Evolutionary conservation across 1,140 invertebrate species (phyloP), one percentile per base, ranked within the genome.

Genomic region (Halictus rubicundus): DNA sequence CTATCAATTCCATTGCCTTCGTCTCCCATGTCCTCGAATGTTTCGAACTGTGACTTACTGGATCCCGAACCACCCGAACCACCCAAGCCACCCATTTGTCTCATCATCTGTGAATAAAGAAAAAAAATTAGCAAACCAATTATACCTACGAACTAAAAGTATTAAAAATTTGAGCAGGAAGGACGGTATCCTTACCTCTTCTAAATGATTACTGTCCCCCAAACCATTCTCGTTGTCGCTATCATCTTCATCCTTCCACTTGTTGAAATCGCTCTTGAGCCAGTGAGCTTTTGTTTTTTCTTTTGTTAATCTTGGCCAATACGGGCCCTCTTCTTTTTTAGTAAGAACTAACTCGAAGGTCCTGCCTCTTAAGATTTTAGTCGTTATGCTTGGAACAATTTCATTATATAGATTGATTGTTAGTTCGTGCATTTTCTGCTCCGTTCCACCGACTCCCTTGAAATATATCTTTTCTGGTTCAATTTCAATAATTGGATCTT

Each of bases 241-340:
- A 75, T 97, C 97, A 89, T 97, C 97, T 93, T 99, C 98, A 94
- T 99, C 98, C 91, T 96, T 96, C 98, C 98, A 99, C 93, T 98
- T 98, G 87, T 97, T 96, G 91, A 99, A 99, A 91, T 99, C 98
- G 83, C 98, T 97, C 93, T 98, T 99, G 71, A 99, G 94, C 98
- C 98, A 99, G 91, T 99, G 98, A 85, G 96, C 95, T 93, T 98
- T 99, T 90, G 96, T 96, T 85, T 96, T 96, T 84, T 97, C 97
- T 92, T 97, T 97, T 39, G 97, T 96, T 68, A 99, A 94, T 70
- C 96, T 93, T 73, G 97, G 96, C 98, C 98, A 99, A 90, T 95
- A 99, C 16, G 96, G 95, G 79, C 95, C 96, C 70, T 96, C 95
- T 88, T 95, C 94, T 90, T 97, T 97, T 87, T 95, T 94, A 49